phyloP scores from a whole-genome alignment of 1,140 invertebrate species.

The Xylocopa sonorina region DNA sequence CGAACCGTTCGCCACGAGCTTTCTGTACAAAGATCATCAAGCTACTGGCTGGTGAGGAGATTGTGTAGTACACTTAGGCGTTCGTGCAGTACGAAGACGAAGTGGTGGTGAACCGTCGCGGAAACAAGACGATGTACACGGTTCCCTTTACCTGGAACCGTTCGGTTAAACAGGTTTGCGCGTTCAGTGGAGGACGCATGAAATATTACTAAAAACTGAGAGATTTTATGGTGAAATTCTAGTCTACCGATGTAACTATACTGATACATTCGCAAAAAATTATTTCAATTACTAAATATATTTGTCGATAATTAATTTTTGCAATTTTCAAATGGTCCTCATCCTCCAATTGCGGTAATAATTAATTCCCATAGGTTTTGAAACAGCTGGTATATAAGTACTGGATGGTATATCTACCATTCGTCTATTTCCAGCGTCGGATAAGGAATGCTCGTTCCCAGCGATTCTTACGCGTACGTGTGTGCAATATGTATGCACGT shows the following conservation, averaged over 20 bases:
- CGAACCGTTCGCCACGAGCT: background rate
- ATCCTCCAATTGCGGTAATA: no score
- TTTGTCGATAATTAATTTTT: no score
- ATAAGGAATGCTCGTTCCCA: background rate
- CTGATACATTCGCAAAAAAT: no score
- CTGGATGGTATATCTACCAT: no score
- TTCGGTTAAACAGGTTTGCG: background rate
- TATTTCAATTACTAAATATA: no score
- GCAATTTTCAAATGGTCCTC: no score
- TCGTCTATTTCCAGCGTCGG: background rate
- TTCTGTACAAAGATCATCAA: slow-evolving; percentile 20
- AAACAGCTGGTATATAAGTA: no score
- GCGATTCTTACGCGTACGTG: background rate
- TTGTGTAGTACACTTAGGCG: background rate
- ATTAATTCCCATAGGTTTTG: background rate
- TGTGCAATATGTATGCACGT: no score
- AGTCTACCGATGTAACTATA: background rate
- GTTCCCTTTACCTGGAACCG: background rate
- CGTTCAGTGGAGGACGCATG: no score
- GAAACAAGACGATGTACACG: background rate
- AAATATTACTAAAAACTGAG: no score
- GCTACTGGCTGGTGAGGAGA: slow-evolving; percentile 30
- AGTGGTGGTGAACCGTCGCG: background rate
- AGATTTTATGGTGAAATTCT: background rate
- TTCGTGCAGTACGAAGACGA: slow-evolving; percentile 4